Percentiles rank a stretch among this genome's conserved stretches.
These are phyloP conservation scores for Harpagifer antarcticus DNA, from an alignment of 2,797 vertebrate species.

Conservation along the genomic window DNA sequence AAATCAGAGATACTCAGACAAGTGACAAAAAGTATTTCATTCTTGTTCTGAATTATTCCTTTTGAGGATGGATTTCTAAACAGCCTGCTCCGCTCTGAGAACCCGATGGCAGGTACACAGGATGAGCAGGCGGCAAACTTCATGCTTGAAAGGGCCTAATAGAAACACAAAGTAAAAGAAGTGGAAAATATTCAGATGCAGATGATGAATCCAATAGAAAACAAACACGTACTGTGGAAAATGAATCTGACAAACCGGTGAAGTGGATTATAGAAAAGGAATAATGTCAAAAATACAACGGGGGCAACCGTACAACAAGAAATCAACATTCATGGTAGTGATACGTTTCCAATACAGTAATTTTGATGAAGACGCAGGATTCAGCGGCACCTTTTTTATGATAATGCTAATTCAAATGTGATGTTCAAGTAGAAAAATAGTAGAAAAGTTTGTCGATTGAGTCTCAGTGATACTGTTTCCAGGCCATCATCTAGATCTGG, in stretches of 20 bases:
- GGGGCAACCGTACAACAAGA: neutral
- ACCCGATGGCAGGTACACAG: constrained; percentile 2
- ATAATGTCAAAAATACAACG: constrained; percentile 14
- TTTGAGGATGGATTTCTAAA: constrained; percentile 15
- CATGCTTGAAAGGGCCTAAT: constrained; percentile 16
- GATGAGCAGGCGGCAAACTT: neutral
- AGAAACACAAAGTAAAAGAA: constrained; percentile 32
- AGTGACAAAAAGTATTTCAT: constrained; percentile 2
- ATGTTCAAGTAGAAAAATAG: neutral
- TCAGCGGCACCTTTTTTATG: neutral
- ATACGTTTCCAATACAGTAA: neutral
- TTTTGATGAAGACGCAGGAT: constrained; percentile 3
- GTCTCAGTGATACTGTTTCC: constrained; percentile 37
- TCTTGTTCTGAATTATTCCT: constrained; percentile 16
- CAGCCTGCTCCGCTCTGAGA: neutral
- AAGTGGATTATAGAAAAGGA: constrained; percentile 8
- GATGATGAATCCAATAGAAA: constrained; percentile 20
- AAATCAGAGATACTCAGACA: neutral
- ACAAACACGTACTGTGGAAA: neutral
- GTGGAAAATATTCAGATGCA: constrained; percentile 1
- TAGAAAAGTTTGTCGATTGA: constrained; percentile 1
- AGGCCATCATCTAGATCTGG: constrained; percentile 18
- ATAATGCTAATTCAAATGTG: neutral
- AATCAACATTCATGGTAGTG: neutral
- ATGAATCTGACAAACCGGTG: constrained; percentile 14